Evolutionary conservation across 2,797 vertebrate genomes (phyloP).

Genomic region (Oreochromis mossambicus): DNA sequence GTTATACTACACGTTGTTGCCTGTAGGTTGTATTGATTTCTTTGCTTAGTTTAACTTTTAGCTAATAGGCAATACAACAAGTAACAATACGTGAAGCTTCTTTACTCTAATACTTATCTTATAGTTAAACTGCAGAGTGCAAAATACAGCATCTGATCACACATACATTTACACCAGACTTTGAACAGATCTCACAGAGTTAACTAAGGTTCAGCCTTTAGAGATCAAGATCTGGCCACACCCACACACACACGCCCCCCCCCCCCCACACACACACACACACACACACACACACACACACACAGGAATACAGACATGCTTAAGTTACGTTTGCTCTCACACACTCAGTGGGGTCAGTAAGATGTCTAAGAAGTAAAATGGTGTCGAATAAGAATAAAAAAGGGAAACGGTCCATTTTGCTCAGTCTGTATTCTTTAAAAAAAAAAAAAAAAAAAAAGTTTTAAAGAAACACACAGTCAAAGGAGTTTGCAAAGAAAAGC

Average conservation of each 20-base stretch:
- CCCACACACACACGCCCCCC: not conserved
- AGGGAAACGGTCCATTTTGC: not conserved
- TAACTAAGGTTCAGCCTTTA: not conserved
- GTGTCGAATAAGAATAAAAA: not conserved
- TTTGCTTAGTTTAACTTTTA: not conserved
- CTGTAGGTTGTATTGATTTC: not conserved
- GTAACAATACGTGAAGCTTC: not conserved
- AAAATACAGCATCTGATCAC: not conserved
- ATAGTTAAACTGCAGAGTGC: not conserved
- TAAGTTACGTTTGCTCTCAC: not conserved
- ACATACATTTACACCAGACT: not conserved
- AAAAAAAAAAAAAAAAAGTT: not conserved
- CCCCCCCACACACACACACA: not conserved
- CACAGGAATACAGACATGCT: not conserved
- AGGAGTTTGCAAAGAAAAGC: too few species aligned
- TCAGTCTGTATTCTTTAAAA: not conserved
- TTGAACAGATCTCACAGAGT: not conserved
- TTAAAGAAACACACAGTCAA: constrained; percentile 19
- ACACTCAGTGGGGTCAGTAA: not conserved
- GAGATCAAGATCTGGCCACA: not conserved
- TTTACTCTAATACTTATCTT: not conserved
- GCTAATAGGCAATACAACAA: not conserved
- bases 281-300: not conserved
- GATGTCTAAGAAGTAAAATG: not conserved
- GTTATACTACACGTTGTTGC: not conserved